phyloP scores from a whole-genome alignment of 2,888 invertebrate species.

The Philereme transversata region DNA sequence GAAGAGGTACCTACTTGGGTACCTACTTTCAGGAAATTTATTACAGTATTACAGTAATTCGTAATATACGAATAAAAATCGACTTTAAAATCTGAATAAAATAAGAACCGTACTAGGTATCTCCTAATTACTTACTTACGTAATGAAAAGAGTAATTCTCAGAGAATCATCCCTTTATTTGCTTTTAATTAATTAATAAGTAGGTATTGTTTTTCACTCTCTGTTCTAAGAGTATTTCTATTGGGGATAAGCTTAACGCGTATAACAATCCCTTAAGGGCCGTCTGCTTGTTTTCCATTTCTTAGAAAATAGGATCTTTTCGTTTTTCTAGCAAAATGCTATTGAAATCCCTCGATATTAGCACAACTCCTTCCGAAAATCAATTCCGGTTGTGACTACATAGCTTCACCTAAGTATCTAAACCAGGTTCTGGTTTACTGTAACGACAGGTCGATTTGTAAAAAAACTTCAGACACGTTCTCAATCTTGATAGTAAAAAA shows the following conservation, averaged over 20 bases:
- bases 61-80: too few relatives aligned
- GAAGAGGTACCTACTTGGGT: too few relatives aligned
- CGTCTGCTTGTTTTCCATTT: constrained; percentile 26
- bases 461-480: background rate
- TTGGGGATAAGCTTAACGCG: constrained; percentile 12
- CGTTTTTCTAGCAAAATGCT: constrained; percentile 10
- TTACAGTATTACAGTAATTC: too few relatives aligned
- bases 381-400: constrained; percentile 16
- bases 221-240: constrained; percentile 3
- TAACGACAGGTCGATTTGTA: constrained; percentile 8
- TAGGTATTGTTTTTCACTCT: background rate
- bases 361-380: constrained; percentile 17
- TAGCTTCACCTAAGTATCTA: constrained; percentile 6
- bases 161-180: too few relatives aligned
- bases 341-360: constrained; percentile 18
- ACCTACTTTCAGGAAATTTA: too few relatives aligned
- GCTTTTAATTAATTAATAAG: too few relatives aligned
- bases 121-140: too few relatives aligned
- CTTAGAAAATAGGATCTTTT: constrained; percentile 14
- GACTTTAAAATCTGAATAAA: too few relatives aligned
- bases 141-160: too few relatives aligned
- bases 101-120: too few relatives aligned
- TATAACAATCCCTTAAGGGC: constrained; percentile 13
- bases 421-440: constrained; percentile 8
- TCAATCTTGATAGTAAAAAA: too few relatives aligned